Evolutionary conservation across 2,113 vertebrate species (phyloP), one percentile per base, ranked within the genome.

Genomic region (Burhinus oedicnemus): DNA sequence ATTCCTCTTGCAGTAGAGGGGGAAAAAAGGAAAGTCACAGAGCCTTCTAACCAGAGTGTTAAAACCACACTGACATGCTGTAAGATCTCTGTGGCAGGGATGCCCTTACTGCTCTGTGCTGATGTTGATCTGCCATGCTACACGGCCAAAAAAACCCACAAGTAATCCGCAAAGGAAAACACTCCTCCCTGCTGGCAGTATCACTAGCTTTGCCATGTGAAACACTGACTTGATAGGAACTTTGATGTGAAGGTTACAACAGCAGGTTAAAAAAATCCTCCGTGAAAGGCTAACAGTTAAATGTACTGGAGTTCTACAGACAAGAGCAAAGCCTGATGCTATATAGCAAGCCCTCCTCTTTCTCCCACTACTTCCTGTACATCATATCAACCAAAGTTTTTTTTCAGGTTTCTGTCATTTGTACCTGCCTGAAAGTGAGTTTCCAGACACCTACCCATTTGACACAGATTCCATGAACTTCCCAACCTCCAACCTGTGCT

Each of bases 371-470:
- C 26, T n/a, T n/a, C 70, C 44, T 10, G 5, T 12, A 47, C 19
- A 1, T 22, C 6, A 3, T 30, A 45, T 4, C 38, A 87, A 60
- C 51, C 9, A 8, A 11, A 45, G 13, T 62, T 60, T 80, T 77
- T 20, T 82, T 95, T 9, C 93, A 99, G 98, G 98, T 74, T 99
- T 99, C 95, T 99, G 98, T 61, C 98, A 98, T 66, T 91, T 98
- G 91, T 98, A 98, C 93, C 96, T 99, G 77, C 98, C 98, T 64
- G 96, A 97, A 87, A 97, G 98, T 0, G 75, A 98, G 83, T 99
- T 98, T 91, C 98, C 98, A 87, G 97, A 97, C 60, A 95, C 69
- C 21, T 98, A 98, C 30, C 40, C 94, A 15, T 99, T 99, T 51
- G 98, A 99, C 92, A 96, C 95, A 3, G 98, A 99, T 4, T 54